Percentiles rank a stretch among this genome's conserved stretches.
These are phyloP conservation scores for Calonectris borealis DNA, from an alignment of 2,113 vertebrate genomes.

Conservation along the genomic window DNA sequence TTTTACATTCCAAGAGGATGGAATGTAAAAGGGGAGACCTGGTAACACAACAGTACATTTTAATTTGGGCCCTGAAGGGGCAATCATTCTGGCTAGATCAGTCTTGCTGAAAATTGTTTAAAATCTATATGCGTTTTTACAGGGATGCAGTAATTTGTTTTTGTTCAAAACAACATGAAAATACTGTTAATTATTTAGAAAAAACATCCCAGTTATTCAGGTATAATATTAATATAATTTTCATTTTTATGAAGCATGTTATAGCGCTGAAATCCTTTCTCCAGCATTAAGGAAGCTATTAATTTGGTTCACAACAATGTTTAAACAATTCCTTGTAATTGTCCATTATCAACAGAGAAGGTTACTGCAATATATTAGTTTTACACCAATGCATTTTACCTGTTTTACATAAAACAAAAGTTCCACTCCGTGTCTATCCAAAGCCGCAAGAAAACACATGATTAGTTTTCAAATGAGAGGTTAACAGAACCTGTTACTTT, in stretches of 20 bases:
- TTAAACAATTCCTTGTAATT: background rate
- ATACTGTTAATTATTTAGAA: background rate
- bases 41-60: background rate
- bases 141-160: background rate
- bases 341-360: background rate
- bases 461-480: background rate
- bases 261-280: background rate
- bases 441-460: background rate
- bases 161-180: background rate
- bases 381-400: background rate
- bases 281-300: background rate
- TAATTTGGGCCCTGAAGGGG: background rate
- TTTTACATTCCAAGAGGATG: background rate
- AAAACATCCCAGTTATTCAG: background rate
- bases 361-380: background rate
- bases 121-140: background rate
- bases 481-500: background rate
- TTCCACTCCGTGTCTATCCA: background rate
- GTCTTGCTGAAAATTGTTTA: constrained; percentile 13
- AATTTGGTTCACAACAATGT: background rate
- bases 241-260: background rate
- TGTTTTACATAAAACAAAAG: background rate
- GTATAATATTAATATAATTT: background rate
- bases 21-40: background rate
- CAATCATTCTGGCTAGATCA: background rate